A percentile compares a stretch with the other conserved stretches of the same genome.
These are phyloP conservation scores for Coecobrya sp. DNA, from an alignment of 2,888 invertebrate species.

Conservation along the genomic window DNA sequence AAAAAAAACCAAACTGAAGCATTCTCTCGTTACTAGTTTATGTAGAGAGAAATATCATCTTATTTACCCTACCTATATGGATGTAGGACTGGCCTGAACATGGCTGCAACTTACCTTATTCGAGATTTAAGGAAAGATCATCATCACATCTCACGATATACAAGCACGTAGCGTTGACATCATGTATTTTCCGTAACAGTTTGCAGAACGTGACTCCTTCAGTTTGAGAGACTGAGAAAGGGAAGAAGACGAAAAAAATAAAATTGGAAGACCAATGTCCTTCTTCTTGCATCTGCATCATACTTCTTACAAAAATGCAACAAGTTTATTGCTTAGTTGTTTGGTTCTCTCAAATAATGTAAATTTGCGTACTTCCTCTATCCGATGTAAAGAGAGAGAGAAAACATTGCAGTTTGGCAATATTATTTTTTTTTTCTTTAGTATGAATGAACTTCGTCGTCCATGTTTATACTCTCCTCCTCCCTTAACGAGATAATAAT, in stretches of 20 bases:
- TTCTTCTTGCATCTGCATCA: conserved; percentile 16
- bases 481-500: conserved; percentile 40
- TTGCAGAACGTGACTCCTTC: conserved; percentile 31
- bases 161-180: conserved; percentile 41
- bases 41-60: not conserved
- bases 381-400: not conserved
- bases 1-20: not conserved
- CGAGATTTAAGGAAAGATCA: conserved; percentile 15
- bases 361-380: conserved; percentile 17
- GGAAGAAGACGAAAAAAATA: not conserved
- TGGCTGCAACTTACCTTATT: not conserved
- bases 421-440: not conserved
- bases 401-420: conserved; percentile 10
- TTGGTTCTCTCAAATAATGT: not conserved
- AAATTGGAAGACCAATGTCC: conserved; percentile 67
- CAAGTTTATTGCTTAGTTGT: conserved; percentile 6
- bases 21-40: not conserved
- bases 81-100: not conserved
- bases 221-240: not conserved
- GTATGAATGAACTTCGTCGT: conserved; percentile 13
- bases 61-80: not conserved
- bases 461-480: conserved; percentile 6
- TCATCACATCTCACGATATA: not conserved
- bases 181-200: conserved; percentile 53
- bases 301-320: conserved; percentile 17